Conservation (phyloP, 2,888 invertebrate species). For the Tetragonula carbonaria region DNA sequence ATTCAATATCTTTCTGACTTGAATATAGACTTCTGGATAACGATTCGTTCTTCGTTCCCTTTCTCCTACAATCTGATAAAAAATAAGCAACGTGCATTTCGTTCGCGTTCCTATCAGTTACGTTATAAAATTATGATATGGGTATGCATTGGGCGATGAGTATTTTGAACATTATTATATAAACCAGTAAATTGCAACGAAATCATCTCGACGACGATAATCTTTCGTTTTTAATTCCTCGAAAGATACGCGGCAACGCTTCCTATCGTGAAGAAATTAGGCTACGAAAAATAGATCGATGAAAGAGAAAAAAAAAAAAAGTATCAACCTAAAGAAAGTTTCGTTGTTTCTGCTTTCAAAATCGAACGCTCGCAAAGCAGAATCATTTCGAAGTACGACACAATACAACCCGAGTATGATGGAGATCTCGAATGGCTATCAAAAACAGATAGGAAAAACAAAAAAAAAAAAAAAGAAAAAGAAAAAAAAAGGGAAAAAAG, state of each 20-base stretch:
- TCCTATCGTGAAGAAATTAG: not conserved
- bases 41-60: not conserved
- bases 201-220: not conserved
- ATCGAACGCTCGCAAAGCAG: slow-evolving; percentile 3
- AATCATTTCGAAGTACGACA: not conserved
- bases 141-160: slow-evolving; percentile 10
- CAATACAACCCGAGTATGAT: not conserved
- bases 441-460: not conserved
- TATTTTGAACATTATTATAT: slow-evolving; percentile 5
- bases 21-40: not conserved
- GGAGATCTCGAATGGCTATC: slow-evolving; percentile 16
- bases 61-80: slow-evolving; percentile 19
- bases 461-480: not conserved
- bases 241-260: not conserved
- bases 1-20: not conserved
- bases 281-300: not conserved
- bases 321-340: not conserved
- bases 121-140: slow-evolving; percentile 32
- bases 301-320: not conserved
- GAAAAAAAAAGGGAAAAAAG: not conserved
- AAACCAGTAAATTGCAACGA: slow-evolving; percentile 14
- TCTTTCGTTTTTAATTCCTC: not conserved
- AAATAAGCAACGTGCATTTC: slow-evolving; percentile 30
- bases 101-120: slow-evolving; percentile 8
- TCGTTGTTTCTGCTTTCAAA: not conserved